A percentile compares a stretch with the other conserved stretches of the same genome.
These are phyloP conservation scores for Euthynnus affinis DNA, from an alignment of 2,797 vertebrate genomes.

Conservation along the genomic window DNA sequence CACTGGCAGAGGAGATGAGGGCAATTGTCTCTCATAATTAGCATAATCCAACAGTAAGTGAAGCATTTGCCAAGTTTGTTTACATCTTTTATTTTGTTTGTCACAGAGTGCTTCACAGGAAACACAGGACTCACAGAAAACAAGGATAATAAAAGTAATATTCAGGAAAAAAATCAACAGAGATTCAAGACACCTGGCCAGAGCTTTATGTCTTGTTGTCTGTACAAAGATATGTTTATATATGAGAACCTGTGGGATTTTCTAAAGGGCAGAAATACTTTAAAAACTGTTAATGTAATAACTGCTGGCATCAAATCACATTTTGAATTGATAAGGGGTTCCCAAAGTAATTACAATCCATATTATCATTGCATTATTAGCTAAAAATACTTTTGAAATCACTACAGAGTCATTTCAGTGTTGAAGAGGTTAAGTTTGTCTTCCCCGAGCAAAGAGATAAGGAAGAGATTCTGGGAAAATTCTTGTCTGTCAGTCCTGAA, in stretches of 20 bases:
- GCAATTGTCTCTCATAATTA: constrained; percentile 30
- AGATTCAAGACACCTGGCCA: neutral
- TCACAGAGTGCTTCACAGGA: neutral
- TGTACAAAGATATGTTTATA: neutral
- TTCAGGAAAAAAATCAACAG: neutral
- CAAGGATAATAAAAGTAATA: constrained; percentile 8
- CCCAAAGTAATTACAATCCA: too few relatives aligned
- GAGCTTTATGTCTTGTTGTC: neutral
- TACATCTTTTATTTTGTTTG: neutral
- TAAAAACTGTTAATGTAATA: too few relatives aligned
- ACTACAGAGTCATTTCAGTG: neutral
- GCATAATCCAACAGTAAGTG: constrained; percentile 25
- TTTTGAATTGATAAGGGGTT: too few relatives aligned
- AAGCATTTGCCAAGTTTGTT: constrained; percentile 19
- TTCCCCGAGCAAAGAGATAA: constrained; percentile 13
- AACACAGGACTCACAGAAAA: constrained; percentile 14
- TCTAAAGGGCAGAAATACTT: neutral
- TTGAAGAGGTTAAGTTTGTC: constrained; percentile 8
- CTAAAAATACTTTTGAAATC: neutral
- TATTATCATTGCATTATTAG: neutral
- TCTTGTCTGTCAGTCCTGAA: constrained; percentile 33
- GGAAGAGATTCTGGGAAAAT: constrained; percentile 33
- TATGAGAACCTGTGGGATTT: neutral
- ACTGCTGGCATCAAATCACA: too few relatives aligned
- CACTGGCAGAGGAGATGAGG: constrained; percentile 16